A percentile compares a stretch with the other conserved stretches of the same genome.
Evolutionary conservation across 1,140 invertebrate genomes (phyloP).

Genomic region (Catajapyx aquilonaris): DNA sequence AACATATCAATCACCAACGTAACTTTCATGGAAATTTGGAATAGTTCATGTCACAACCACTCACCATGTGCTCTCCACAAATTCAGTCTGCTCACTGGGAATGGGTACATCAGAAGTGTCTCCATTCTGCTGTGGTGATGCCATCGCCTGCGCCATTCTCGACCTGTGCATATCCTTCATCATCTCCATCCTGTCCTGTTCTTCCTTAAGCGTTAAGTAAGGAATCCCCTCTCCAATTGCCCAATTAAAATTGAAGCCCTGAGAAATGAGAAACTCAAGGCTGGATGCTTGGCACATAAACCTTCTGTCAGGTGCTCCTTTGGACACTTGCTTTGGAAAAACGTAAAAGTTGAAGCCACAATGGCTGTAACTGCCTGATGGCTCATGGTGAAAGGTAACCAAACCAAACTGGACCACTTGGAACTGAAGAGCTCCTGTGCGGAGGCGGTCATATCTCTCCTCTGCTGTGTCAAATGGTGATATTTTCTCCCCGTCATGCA

Average conservation of each 20-base stretch:
- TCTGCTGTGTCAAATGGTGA: conserved; percentile 45
- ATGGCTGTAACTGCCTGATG: no score
- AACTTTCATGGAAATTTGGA: no score
- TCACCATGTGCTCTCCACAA: no score
- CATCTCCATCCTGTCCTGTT: no score
- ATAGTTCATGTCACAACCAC: no score
- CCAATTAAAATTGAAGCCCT: not conserved
- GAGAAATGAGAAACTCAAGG: not conserved
- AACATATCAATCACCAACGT: no score
- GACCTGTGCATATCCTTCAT: no score
- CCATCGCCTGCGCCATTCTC: no score
- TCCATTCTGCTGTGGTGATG: no score
- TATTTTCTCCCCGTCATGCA: conserved; percentile 30
- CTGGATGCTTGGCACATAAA: not conserved
- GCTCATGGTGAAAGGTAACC: conserved; percentile 32
- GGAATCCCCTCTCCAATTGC: not conserved
- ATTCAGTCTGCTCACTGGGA: no score
- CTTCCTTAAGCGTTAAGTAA: no score
- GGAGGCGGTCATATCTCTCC: conserved; percentile 45
- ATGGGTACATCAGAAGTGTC: no score
- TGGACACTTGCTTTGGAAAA: not conserved
- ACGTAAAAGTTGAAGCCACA: not conserved
- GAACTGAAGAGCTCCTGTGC: conserved; percentile 41
- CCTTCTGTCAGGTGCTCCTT: not conserved
- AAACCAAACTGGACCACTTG: conserved; percentile 57